Conservation (phyloP, 2,797 vertebrate species). For the Alauda arvensis region DNA sequence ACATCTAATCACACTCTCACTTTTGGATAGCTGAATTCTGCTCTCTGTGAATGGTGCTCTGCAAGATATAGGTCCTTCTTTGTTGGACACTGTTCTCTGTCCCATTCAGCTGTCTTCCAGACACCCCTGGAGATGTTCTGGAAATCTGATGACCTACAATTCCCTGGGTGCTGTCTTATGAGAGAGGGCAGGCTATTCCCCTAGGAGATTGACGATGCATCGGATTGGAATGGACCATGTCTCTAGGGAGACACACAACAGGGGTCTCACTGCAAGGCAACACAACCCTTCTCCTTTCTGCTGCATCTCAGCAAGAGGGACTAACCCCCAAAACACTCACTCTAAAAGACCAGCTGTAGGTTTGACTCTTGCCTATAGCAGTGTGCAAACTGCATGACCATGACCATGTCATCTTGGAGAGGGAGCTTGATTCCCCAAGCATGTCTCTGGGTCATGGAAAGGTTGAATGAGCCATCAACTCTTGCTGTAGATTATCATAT, state of each 20-base stretch:
- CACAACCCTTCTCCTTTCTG: neutral
- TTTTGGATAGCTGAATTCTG: neutral
- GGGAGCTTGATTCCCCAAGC: neutral
- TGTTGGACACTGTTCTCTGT: neutral
- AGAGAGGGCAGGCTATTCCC: neutral
- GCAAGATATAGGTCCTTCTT: neutral
- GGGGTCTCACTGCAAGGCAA: neutral
- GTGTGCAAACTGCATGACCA: neutral
- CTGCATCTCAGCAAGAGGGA: neutral
- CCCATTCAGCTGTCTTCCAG: neutral
- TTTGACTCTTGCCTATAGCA: neutral
- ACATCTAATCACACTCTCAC: neutral
- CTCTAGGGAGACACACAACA: neutral
- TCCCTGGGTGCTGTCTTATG: neutral
- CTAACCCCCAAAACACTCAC: neutral
- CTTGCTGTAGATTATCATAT: neutral
- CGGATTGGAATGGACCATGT: neutral
- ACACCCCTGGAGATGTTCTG: neutral
- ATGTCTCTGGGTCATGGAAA: neutral
- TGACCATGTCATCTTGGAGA: neutral
- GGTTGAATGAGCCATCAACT: neutral
- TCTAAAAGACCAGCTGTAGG: neutral
- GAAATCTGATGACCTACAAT: neutral
- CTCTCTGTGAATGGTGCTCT: neutral
- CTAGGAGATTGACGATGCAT: neutral